Evolutionary conservation across 2,797 vertebrate genomes (phyloP).

Genomic region (Malurus leucopterus): DNA sequence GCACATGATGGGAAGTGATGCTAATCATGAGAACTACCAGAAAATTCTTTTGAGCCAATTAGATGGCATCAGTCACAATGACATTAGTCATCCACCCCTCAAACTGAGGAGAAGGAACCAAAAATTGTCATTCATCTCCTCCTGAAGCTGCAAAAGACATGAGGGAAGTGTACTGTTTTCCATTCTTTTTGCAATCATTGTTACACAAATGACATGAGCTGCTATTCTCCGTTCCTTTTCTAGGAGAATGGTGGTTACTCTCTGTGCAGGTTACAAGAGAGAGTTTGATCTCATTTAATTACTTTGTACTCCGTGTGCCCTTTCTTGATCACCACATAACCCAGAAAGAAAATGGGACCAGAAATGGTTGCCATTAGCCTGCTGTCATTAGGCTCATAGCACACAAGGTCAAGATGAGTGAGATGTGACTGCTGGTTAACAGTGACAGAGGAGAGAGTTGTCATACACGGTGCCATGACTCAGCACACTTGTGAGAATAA

Average conservation of each 20-base stretch:
- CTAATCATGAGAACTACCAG: constrained; percentile 36
- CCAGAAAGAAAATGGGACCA: not conserved
- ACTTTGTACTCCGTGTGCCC: not conserved
- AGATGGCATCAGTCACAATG: constrained; percentile 55
- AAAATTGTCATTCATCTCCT: constrained; percentile 31
- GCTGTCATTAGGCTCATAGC: not conserved
- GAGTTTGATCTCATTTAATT: not conserved
- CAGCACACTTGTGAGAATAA: not conserved
- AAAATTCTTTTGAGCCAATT: constrained; percentile 9
- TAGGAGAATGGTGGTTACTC: not conserved
- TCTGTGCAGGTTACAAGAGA: not conserved
- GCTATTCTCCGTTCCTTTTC: constrained; percentile 9
- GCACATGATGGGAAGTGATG: constrained; percentile 57
- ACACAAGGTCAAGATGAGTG: not conserved
- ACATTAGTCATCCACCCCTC: constrained; percentile 52
- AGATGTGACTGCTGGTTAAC: not conserved
- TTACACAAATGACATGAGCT: constrained; percentile 12
- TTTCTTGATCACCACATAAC: not conserved
- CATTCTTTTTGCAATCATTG: not conserved
- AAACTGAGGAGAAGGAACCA: constrained; percentile 36
- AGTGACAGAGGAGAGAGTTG: not conserved
- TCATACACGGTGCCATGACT: not conserved
- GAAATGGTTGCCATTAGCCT: not conserved
- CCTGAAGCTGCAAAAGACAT: not conserved
- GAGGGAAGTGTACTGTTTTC: constrained; percentile 19